Percentiles rank a stretch among this genome's conserved stretches.
phyloP scores from a whole-genome alignment of 1,140 invertebrate genomes.

The Drosophila sp. region DNA sequence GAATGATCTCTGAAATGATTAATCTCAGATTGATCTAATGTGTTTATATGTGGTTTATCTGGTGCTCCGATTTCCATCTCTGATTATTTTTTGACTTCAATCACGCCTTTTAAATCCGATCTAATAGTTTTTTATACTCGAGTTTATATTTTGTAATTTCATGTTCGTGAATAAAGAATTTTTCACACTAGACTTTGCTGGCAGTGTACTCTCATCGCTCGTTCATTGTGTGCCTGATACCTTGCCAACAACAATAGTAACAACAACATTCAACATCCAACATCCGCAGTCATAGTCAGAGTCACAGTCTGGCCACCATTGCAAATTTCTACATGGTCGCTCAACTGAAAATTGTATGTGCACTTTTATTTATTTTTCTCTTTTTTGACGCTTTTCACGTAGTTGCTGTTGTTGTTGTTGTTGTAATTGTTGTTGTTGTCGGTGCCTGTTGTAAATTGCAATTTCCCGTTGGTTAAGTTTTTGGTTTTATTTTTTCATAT shows the following conservation, averaged over 20 bases:
- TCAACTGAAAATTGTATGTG: slow-evolving; percentile 84
- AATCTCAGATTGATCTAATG: too few relatives aligned
- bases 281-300: slow-evolving; percentile 39
- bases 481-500: slow-evolving; percentile 38
- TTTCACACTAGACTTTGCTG: slow-evolving; percentile 1
- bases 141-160: neutral
- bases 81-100: neutral
- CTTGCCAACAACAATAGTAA: slow-evolving; percentile 49
- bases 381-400: slow-evolving; percentile 26
- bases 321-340: slow-evolving; percentile 84
- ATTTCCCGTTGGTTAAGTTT: slow-evolving; percentile 70
- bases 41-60: too few relatives aligned
- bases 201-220: slow-evolving; percentile 42
- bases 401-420: slow-evolving; percentile 49
- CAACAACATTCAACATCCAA: slow-evolving; percentile 24
- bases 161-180: neutral
- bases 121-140: neutral
- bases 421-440: slow-evolving; percentile 59
- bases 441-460: slow-evolving; percentile 64
- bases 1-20: neutral
- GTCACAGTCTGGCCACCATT: slow-evolving; percentile 72
- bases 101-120: neutral
- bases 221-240: slow-evolving; percentile 71
- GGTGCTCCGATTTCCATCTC: too few relatives aligned
- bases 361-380: slow-evolving; percentile 67